Conservation (phyloP, 1,140 invertebrate species). For the Medauroidea extradentata region DNA sequence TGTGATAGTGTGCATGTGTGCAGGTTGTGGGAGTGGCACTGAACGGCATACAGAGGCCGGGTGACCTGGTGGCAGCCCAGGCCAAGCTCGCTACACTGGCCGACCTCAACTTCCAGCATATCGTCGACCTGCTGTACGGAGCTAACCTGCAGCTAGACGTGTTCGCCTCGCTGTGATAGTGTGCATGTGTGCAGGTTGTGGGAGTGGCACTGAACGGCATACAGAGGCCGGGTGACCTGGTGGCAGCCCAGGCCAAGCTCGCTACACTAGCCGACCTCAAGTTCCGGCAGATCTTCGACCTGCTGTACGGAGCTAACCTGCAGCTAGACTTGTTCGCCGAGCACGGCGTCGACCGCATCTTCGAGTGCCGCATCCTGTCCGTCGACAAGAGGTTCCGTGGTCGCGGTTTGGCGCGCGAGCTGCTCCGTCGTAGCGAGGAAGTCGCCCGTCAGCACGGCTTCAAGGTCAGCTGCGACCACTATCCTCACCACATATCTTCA, state of each 20-base stretch:
- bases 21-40: slow-evolving; percentile 62
- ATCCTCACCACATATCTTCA: too few species aligned
- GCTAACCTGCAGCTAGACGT: slow-evolving; percentile 57
- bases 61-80: slow-evolving; percentile 53
- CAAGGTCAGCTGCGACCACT: too few species aligned
- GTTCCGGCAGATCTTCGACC: slow-evolving; percentile 60
- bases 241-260: slow-evolving; percentile 53
- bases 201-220: slow-evolving; percentile 63
- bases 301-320: slow-evolving; percentile 58
- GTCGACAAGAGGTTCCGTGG: slow-evolving; percentile 65
- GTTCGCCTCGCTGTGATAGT: slow-evolving; percentile 49
- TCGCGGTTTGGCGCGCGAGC: slow-evolving; percentile 61
- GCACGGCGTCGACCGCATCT: slow-evolving; percentile 64
- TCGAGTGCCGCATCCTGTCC: slow-evolving; percentile 74
- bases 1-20: neutral
- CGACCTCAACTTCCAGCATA: slow-evolving; percentile 59
- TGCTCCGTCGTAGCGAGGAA: slow-evolving; percentile 59
- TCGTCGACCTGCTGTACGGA: slow-evolving; percentile 59
- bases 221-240: slow-evolving; percentile 51
- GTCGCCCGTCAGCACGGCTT: slow-evolving; percentile 61
- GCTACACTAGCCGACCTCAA: slow-evolving; percentile 52
- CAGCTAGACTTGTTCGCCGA: slow-evolving; percentile 56
- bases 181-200: slow-evolving; percentile 50
- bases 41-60: slow-evolving; percentile 54
- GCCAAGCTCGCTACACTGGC: slow-evolving; percentile 51